phyloP scores from a whole-genome alignment of 1,140 invertebrate genomes.

The Zaprionus camerounensis region DNA sequence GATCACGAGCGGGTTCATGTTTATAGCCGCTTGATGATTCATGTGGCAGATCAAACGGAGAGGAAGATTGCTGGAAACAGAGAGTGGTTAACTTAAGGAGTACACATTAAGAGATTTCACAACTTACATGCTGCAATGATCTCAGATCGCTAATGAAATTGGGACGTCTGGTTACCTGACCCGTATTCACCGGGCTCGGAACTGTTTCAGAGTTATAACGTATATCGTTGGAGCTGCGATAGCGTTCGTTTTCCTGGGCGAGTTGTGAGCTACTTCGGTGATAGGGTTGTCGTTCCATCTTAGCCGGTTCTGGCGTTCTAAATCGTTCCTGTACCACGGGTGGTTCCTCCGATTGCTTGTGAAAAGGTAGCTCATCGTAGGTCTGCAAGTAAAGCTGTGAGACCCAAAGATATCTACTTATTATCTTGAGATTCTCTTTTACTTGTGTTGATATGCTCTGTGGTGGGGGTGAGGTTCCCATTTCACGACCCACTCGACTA shows the following conservation, averaged over 20 bases:
- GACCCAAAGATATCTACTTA: background rate
- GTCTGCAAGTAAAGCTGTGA: conserved; percentile 66
- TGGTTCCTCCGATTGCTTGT: conserved; percentile 30
- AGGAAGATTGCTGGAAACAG: conserved; percentile 52
- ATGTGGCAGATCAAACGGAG: conserved; percentile 61
- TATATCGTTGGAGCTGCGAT: conserved; percentile 72
- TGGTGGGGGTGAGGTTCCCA: conserved; percentile 93
- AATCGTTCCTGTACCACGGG: conserved; percentile 39
- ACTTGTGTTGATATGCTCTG: conserved; percentile 95
- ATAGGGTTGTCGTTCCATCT: conserved; percentile 53
- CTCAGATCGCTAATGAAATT: conserved; percentile 68
- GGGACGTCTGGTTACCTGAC: conserved; percentile 52
- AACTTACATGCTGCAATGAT: conserved; percentile 65
- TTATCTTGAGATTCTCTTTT: conserved; percentile 42
- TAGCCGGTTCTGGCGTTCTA: conserved; percentile 49
- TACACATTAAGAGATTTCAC: background rate
- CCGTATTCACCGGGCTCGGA: conserved; percentile 32
- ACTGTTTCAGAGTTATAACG: conserved; percentile 38
- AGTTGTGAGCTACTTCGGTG: conserved; percentile 64
- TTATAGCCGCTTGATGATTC: conserved; percentile 49
- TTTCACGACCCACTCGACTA: conserved; percentile 82
- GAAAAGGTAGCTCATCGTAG: conserved; percentile 77
- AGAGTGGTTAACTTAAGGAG: background rate
- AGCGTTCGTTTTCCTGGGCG: conserved; percentile 59
- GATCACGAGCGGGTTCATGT: conserved; percentile 68